Conservation (phyloP, 2,888 invertebrate genomes). For the Brachylomia viminalis region DNA sequence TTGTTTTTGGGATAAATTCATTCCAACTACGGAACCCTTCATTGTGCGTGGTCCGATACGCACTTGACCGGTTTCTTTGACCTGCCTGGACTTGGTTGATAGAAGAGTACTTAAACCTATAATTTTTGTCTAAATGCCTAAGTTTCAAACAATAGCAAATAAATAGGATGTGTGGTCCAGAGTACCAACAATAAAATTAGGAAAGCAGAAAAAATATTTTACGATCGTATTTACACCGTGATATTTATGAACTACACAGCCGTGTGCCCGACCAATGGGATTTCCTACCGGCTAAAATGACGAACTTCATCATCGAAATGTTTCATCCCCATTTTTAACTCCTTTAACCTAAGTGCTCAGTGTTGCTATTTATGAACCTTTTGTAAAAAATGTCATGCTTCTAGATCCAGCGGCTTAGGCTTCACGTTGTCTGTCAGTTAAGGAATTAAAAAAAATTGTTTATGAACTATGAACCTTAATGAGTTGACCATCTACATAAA, state of each 20-base stretch:
- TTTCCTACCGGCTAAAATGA: neutral
- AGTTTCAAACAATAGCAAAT: neutral
- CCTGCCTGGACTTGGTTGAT: neutral
- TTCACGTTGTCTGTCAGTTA: neutral
- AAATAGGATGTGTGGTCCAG: neutral
- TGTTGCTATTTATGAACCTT: neutral
- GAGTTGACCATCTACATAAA: too few species aligned
- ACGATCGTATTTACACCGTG: too few species aligned
- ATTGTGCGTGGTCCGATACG: too few species aligned
- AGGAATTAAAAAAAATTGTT: neutral
- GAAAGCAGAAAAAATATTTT: neutral
- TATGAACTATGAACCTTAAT: neutral
- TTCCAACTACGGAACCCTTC: too few species aligned
- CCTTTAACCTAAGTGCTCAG: neutral
- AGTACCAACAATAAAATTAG: neutral
- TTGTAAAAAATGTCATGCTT: neutral
- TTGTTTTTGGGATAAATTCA: too few species aligned
- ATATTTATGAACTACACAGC: too few species aligned
- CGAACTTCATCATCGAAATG: neutral
- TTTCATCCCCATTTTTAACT: neutral
- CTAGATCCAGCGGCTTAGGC: neutral
- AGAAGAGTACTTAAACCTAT: neutral
- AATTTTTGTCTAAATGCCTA: neutral
- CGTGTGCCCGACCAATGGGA: neutral
- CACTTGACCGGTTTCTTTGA: too few species aligned